Evolutionary conservation across 2,797 vertebrate species (phyloP).

Genomic region (Ataeniobius toweri): DNA sequence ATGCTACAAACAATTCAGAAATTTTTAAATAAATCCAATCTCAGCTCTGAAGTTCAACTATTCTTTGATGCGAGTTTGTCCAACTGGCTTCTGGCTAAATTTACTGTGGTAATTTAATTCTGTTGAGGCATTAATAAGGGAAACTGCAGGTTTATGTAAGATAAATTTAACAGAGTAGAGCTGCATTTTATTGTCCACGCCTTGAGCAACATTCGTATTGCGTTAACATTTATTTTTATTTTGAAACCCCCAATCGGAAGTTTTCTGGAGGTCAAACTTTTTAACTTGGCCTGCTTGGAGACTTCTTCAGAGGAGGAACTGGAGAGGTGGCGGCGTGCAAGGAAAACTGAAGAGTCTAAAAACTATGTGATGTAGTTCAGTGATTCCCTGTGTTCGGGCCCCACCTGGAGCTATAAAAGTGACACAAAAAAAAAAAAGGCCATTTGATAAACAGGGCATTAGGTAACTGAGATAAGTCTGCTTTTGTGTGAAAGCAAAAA

Average conservation of each 20-base stretch:
- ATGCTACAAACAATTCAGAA: background rate
- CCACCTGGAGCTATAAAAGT: conserved; percentile 15
- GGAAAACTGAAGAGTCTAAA: conserved; percentile 42
- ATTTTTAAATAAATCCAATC: background rate
- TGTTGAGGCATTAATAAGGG: background rate
- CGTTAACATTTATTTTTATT: conserved; percentile 14
- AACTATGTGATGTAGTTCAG: conserved; percentile 81
- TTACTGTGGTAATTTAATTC: background rate
- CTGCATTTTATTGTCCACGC: background rate
- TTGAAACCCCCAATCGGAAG: conserved; percentile 39
- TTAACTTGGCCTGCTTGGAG: background rate
- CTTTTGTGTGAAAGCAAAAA: conserved; percentile 10
- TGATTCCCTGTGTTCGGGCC: conserved; percentile 14
- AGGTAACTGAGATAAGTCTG: background rate
- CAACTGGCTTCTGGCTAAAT: background rate
- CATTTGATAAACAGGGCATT: background rate
- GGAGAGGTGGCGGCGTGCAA: conserved; percentile 67
- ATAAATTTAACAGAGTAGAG: background rate
- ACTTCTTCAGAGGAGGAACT: conserved; percentile 42
- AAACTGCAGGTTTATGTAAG: background rate
- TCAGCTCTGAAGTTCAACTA: background rate
- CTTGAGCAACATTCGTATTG: background rate
- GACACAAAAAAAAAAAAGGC: no score
- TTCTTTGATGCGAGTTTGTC: background rate
- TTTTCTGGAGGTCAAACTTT: background rate